Evolutionary conservation across 2,113 vertebrate genomes (phyloP).

Genomic region (Anoura caudifer): DNA sequence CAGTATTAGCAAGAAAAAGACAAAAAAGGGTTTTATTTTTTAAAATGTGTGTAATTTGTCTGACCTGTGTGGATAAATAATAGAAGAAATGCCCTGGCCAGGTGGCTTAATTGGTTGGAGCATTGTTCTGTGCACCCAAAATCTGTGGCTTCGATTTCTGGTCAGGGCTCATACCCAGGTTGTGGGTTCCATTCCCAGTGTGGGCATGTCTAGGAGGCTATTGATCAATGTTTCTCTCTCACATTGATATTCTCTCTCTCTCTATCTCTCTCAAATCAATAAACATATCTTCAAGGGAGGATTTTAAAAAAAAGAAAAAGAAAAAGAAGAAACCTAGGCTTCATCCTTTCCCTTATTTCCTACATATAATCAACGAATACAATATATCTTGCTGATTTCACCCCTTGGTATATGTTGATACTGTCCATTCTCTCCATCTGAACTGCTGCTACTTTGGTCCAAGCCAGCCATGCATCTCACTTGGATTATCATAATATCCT

Average conservation of each 20-base stretch:
- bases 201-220: no score
- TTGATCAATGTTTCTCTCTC: no score
- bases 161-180: no score
- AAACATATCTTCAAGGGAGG: no score
- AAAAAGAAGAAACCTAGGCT: neutral
- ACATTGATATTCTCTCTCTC: no score
- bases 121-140: no score
- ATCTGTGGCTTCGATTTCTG: no score
- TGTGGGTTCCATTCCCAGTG: no score
- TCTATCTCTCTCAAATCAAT: no score
- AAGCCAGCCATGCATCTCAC: neutral
- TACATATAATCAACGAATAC: neutral
- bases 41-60: neutral
- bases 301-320: no score
- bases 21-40: neutral
- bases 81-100: neutral
- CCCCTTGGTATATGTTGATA: neutral
- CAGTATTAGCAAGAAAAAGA: neutral
- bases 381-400: neutral
- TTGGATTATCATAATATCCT: neutral
- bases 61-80: neutral
- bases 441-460: neutral
- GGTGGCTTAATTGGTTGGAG: no score
- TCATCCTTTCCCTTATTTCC: neutral
- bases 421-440: neutral